Evolutionary conservation across 2,797 vertebrate species (phyloP).

Genomic region (Uromys caudimaculatus): DNA sequence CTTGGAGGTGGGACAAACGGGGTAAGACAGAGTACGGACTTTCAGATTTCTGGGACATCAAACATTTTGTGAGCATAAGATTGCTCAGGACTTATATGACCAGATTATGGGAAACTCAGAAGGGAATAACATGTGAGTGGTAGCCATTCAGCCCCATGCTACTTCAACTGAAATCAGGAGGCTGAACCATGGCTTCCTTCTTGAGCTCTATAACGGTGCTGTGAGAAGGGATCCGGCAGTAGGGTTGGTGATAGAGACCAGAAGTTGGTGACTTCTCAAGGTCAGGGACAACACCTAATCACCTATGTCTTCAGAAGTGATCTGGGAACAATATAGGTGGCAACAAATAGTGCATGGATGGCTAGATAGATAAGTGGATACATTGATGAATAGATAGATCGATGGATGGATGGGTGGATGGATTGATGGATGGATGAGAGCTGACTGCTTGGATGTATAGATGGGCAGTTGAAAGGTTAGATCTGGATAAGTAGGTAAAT

Average conservation of each 20-base stretch:
- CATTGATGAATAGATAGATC: rapidly evolving
- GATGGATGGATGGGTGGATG: rapidly evolving
- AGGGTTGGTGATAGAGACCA: neutral
- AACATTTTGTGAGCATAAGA: neutral
- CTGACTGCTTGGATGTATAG: neutral
- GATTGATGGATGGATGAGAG: neutral
- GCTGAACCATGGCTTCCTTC: neutral
- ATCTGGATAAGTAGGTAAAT: neutral
- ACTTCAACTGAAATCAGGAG: neutral
- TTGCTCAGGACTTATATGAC: neutral
- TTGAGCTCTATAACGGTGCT: neutral
- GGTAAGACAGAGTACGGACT: neutral
- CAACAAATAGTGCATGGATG: neutral
- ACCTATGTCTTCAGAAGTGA: neutral
- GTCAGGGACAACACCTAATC: neutral
- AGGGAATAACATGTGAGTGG: neutral
- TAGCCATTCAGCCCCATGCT: neutral
- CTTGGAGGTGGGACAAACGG: neutral
- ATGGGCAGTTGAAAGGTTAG: neutral
- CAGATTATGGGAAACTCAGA: neutral
- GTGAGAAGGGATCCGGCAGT: neutral
- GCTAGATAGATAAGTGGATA: neutral
- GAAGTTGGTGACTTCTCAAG: neutral
- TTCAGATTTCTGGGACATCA: neutral
- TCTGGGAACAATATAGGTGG: neutral